Percentiles rank a stretch among this genome's conserved stretches.
Conservation (phyloP, 2,797 vertebrate species). For the Poeciliopsis paucimaculata region DNA sequence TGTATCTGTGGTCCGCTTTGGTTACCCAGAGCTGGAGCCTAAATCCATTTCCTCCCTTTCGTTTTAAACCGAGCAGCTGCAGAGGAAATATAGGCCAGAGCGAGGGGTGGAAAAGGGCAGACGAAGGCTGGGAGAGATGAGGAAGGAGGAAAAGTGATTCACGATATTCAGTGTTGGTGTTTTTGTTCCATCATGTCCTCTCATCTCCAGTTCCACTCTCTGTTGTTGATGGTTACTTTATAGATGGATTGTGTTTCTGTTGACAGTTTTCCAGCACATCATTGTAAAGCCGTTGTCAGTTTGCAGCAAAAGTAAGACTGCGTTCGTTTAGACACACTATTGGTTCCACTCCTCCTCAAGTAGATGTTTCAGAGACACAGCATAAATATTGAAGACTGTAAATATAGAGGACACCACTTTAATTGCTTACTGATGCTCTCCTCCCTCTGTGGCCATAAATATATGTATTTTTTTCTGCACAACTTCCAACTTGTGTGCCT, state of each 20-base stretch:
- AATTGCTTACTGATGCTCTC: constrained; percentile 18
- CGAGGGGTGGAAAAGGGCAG: constrained; percentile 36
- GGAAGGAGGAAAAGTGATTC: constrained; percentile 5
- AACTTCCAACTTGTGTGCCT: neutral
- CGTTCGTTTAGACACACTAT: constrained; percentile 40
- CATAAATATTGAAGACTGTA: constrained; percentile 30
- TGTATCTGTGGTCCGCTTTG: constrained; percentile 63
- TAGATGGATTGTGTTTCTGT: constrained; percentile 29
- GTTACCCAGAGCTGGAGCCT: constrained; percentile 48
- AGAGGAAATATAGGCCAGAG: constrained; percentile 55
- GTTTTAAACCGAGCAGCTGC: constrained; percentile 52
- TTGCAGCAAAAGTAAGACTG: constrained; percentile 40
- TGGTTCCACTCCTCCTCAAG: constrained; percentile 32
- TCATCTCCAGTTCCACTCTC: constrained; percentile 29
- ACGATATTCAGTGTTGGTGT: constrained; percentile 20
- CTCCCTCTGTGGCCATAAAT: constrained; percentile 14
- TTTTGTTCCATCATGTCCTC: constrained; percentile 18
- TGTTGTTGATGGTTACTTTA: constrained; percentile 42
- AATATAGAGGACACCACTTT: constrained; percentile 25
- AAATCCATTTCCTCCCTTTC: constrained; percentile 55
- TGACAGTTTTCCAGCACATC: constrained; percentile 22
- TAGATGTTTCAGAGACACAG: constrained; percentile 21
- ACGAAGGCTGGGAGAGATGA: neutral
- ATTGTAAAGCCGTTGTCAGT: constrained; percentile 25
- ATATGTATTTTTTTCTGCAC: neutral